Evolutionary conservation across 2,888 invertebrate species (phyloP), one percentile per base, ranked within the genome.

Genomic region (Iphiclides podalirius): DNA sequence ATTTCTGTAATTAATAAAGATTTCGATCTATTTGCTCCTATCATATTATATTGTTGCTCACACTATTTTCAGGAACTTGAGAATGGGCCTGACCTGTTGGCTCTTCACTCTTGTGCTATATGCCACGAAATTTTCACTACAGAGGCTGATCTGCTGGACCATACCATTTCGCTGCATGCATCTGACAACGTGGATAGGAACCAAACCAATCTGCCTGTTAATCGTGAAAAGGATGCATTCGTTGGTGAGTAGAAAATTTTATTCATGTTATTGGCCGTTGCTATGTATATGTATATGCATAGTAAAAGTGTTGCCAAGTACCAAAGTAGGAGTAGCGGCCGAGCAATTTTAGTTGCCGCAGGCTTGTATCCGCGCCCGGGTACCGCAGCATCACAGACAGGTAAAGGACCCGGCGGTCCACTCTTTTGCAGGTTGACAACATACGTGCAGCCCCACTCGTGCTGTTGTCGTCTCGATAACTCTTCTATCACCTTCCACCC

Each of bases 51-150:
- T 6, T 20, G 3, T 20, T 20, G 40, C 31, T 52, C 15, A n/a
- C 13, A 35, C 17, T 42, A 20, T 40, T 71, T 75, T 50, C 58
- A 80, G 80, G 70, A 67, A 37, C 9, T 49, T 31, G 75, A 69
- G 28, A 66, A 49, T 31, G 81, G 78, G 1, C 81, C 84, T 0
- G 79, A 85, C 52, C 53, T 84, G 47, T 60, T 86, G 40, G 81
- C 86, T 11, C 55, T 86, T 39, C 81, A 87, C 57, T 83, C 86
- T 1, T 87, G 87, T 58, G 75, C 79, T 2, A 72, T 86, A 16
- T 87, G 87, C 51, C 86, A 86, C 57, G 86, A 85, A 59, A 84
- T 87, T 64, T 87, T 87, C 52, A 83, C 82, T 0, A 83, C 76
- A 1, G 86, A 87, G 40, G 68, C 76, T 9, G 86, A 87, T 63